A percentile compares a stretch with the other conserved stretches of the same genome.
Evolutionary conservation across 2,797 vertebrate species (phyloP).

Genomic region (Megalops cyprinoides): DNA sequence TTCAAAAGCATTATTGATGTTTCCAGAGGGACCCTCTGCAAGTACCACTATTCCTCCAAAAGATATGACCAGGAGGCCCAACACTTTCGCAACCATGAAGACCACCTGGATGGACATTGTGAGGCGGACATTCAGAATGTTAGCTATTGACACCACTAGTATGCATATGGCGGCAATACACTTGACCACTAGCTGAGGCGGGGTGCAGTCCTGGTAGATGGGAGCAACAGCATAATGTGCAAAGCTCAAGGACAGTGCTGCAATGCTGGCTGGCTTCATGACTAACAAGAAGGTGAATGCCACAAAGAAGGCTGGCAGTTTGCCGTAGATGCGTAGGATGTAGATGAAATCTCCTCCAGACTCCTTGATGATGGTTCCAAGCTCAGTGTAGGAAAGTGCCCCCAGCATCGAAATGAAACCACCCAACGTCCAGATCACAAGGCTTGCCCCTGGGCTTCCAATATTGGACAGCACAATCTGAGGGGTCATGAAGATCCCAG

Average conservation of each 20-base stretch:
- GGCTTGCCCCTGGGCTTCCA: conserved; percentile 80
- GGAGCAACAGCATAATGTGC: conserved; percentile 70
- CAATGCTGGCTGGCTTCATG: conserved; percentile 65
- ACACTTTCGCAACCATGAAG: conserved; percentile 76
- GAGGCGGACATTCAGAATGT: conserved; percentile 72
- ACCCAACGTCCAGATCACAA: conserved; percentile 77
- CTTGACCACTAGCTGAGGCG: conserved; percentile 62
- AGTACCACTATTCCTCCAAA: conserved; percentile 69
- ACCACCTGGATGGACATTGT: conserved; percentile 73
- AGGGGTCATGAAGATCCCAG: conserved; percentile 86
- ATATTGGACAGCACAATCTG: conserved; percentile 74
- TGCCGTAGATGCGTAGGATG: conserved; percentile 78
- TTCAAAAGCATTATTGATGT: conserved; percentile 74
- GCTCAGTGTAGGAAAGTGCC: conserved; percentile 77
- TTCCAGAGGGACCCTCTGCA: conserved; percentile 58
- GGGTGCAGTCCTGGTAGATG: conserved; percentile 72
- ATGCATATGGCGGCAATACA: conserved; percentile 69
- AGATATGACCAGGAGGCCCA: conserved; percentile 71
- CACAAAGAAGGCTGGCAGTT: conserved; percentile 79
- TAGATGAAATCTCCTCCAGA: conserved; percentile 86
- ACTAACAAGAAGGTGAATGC: conserved; percentile 72
- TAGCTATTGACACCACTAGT: conserved; percentile 68
- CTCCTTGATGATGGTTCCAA: conserved; percentile 79
- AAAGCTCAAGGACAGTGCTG: conserved; percentile 73
- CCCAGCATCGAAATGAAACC: conserved; percentile 73